A percentile compares a stretch with the other conserved stretches of the same genome.
Conservation (phyloP, 2,113 vertebrate genomes). For the Spizaetus ornatus region DNA sequence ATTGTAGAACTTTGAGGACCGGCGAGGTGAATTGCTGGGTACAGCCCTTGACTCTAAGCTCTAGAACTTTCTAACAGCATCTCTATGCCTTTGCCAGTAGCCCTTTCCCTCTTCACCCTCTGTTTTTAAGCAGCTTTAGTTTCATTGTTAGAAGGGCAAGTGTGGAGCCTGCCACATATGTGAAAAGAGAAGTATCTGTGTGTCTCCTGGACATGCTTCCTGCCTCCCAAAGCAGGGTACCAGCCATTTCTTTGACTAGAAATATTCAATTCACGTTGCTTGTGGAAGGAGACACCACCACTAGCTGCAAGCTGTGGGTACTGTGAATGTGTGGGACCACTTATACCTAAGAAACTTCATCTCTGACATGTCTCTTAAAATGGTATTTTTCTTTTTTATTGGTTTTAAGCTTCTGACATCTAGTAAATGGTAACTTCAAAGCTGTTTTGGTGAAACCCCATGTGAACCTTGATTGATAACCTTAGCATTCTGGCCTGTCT, state of each 20-base stretch:
- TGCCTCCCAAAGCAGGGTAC: not conserved
- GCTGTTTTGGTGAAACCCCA: not conserved
- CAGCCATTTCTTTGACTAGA: not conserved
- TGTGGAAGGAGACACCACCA: not conserved
- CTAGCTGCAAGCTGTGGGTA: not conserved
- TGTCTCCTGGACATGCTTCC: not conserved
- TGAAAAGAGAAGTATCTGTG: not conserved
- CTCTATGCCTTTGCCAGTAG: not conserved
- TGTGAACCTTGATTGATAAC: not conserved
- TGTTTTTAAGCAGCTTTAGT: not conserved
- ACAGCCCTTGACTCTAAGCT: not conserved
- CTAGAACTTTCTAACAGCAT: not conserved
- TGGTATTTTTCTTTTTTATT: not conserved
- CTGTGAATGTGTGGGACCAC: not conserved
- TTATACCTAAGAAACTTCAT: not conserved
- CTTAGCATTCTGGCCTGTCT: not conserved
- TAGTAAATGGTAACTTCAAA: not conserved
- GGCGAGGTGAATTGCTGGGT: not conserved
- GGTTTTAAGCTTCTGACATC: not conserved
- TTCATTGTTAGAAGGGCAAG: not conserved
- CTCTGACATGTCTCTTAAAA: not conserved
- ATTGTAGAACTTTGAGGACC: not conserved
- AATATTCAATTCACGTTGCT: fast-evolving
- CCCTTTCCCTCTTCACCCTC: not conserved
- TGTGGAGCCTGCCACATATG: not conserved